Evolutionary conservation across 2,113 vertebrate species (phyloP), one percentile per base, ranked within the genome.

Genomic region (Anarrhichthys ocellatus): DNA sequence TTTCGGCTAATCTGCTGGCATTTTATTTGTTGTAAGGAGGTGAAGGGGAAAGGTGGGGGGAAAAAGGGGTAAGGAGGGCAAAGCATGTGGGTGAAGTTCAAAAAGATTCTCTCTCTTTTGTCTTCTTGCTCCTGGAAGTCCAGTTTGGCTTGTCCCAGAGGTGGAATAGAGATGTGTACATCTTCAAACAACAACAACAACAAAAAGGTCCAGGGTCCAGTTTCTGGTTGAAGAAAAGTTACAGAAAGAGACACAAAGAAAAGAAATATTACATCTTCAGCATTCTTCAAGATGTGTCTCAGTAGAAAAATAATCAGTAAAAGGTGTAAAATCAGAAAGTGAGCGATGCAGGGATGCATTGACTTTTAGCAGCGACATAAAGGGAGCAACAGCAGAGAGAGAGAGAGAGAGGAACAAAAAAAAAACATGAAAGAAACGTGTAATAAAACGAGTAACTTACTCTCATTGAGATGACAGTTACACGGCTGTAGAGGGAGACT

Each of bases 401-500:
- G 48, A 50, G 48, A 50, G 48, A 50, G 48, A 50, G 44, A 46
- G 44, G 11, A 11, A 44, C 11, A 44, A 11, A 17, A 5, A 50
- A 5, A 18, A 6, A 50, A 15, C 3, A 46, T 46, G 44, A 48
- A 6, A 27, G 67, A 63, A 64, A 74, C 6, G 13, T 61, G 61
- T 29, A 34, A 73, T 52, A 70, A 75, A 71, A 10, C 17, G 59
- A 76, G 68, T 56, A 52, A 88, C 91, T 89, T 72, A 92, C 90
- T 76, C 18, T 64, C 20, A 10, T 59, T 85, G 77, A 71, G 82
- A 76, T 85, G 88, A 54, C 58, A 20, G 81, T 76, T 87, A 94
- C 77, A 94, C 93, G 13, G 92, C 92, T 29, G 93, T 94, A 11
- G 93, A 93, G 42, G 93, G 93, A 50, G 91, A 92, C 65, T 90